Conservation (phyloP, 1,140 invertebrate species). For the Scaptomyza hsui region DNA sequence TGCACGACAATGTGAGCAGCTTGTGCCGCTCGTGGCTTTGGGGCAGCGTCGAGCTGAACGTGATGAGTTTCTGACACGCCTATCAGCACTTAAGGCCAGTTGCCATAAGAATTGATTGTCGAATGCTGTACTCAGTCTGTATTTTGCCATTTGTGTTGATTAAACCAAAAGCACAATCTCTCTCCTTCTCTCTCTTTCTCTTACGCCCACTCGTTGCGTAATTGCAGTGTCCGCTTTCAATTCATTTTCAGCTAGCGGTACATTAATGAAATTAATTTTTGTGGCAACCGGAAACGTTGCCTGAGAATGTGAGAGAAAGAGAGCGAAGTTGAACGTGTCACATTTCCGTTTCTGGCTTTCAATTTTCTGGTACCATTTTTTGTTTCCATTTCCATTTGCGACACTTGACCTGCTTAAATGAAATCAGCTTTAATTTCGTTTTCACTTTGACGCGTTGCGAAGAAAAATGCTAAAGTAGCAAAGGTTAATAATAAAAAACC, state of each 20-base stretch:
- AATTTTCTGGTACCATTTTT: constrained; percentile 29
- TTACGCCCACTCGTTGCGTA: constrained; percentile 29
- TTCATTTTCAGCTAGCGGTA: constrained; percentile 55
- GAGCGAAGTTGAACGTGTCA: constrained; percentile 61
- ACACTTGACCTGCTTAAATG: constrained; percentile 65
- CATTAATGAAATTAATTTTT: constrained; percentile 83
- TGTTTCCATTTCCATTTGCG: constrained; percentile 41
- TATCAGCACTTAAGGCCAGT: constrained; percentile 92
- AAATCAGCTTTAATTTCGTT: constrained; percentile 61
- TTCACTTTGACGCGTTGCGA: not conserved
- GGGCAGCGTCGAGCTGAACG: constrained; percentile 90
- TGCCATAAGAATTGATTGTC: constrained; percentile 63
- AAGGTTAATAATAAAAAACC: constrained; percentile 9
- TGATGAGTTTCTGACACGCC: constrained; percentile 91
- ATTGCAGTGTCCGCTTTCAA: constrained; percentile 34
- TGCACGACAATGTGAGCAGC: constrained; percentile 88
- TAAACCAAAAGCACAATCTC: constrained; percentile 42
- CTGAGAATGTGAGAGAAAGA: constrained; percentile 23
- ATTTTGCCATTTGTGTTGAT: constrained; percentile 54
- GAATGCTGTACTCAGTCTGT: constrained; percentile 10
- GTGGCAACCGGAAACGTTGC: constrained; percentile 71
- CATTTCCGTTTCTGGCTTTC: constrained; percentile 62
- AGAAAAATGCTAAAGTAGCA: not conserved
- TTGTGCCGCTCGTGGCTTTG: constrained; percentile 89
- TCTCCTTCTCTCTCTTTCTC: not conserved